phyloP scores from a whole-genome alignment of 2,113 vertebrate species.

The Oophaga pumilio region DNA sequence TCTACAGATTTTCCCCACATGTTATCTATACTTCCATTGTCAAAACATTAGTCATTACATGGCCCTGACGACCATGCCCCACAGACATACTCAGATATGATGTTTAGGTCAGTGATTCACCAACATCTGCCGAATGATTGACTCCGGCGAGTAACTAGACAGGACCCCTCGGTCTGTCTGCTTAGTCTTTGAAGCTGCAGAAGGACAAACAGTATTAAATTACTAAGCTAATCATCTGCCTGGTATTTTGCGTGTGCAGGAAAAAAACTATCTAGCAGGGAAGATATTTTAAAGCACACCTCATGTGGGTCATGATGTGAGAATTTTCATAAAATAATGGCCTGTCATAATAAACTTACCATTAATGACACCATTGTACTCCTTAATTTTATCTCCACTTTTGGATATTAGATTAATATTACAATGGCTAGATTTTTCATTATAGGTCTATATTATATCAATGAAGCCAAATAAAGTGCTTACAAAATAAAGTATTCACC shows the following conservation, averaged over 20 bases:
- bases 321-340: background rate
- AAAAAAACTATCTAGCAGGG: background rate
- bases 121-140: conserved; percentile 25
- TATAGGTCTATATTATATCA: background rate
- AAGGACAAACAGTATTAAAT: conserved; percentile 29
- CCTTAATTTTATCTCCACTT: background rate
- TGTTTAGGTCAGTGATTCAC: conserved; percentile 12
- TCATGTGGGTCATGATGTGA: background rate
- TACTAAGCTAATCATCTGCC: conserved; percentile 8
- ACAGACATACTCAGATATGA: background rate
- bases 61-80: background rate
- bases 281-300: background rate
- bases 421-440: background rate
- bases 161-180: background rate
- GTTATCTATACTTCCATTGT: background rate
- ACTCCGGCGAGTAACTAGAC: background rate
- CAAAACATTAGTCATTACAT: background rate
- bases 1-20: background rate
- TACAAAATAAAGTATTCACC: too few relatives aligned
- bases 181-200: conserved; percentile 19
- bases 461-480: too few relatives aligned
- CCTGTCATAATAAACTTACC: background rate
- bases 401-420: background rate
- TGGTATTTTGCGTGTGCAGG: conserved; percentile 6
- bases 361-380: background rate